Evolutionary conservation across 1,140 invertebrate species (phyloP), one percentile per base, ranked within the genome.

Genomic region (Anoplophora glabripennis): DNA sequence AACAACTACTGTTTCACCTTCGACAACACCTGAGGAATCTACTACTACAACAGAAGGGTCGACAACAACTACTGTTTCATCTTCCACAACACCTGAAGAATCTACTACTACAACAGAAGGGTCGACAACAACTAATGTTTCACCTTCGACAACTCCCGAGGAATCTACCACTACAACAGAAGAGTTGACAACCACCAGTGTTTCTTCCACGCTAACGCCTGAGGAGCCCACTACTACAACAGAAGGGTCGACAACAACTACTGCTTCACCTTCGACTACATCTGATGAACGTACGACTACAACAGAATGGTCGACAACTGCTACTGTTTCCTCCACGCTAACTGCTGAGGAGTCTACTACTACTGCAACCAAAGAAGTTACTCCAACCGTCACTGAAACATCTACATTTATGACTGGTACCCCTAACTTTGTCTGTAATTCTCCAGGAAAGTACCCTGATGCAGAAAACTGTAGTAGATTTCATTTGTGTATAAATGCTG

Each of bases 401-500:
- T 4, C 40, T 12, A 41, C 40, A n/a, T n/a, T n/a, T n/a, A n/a
- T n/a, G n/a, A n/a, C n/a, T n/a, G n/a, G n/a, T n/a, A n/a, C n/a
- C n/a, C n/a, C n/a, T n/a, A n/a, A n/a, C n/a, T n/a, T n/a, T 34
- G 17, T 9, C 17, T 18, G 45, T 28, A 17, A n/a, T n/a, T n/a
- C n/a, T n/a, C n/a, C n/a, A n/a, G 15, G 45, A 18, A 17, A 47
- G 7, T 28, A 14, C n/a, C n/a, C 21, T 7, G 45, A 47, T 40
- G n/a, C 21, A 15, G 7, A 5, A 48, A 18, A 48, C 15, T 48
- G 46, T 15, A 48, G n/a, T 33, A 34, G 14, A n/a, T 48, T 12
- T 48, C 35, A n/a, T 10, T 8, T 33, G 9, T 48, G 46, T 40
- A 14, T 11, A 40, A 40, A 67, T 34, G 17, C 59, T 18, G 12